Percentiles rank a stretch among this genome's conserved stretches.
Conservation (phyloP, 92 coral and sea anemone species). For the Paragorgia papillata region DNA sequence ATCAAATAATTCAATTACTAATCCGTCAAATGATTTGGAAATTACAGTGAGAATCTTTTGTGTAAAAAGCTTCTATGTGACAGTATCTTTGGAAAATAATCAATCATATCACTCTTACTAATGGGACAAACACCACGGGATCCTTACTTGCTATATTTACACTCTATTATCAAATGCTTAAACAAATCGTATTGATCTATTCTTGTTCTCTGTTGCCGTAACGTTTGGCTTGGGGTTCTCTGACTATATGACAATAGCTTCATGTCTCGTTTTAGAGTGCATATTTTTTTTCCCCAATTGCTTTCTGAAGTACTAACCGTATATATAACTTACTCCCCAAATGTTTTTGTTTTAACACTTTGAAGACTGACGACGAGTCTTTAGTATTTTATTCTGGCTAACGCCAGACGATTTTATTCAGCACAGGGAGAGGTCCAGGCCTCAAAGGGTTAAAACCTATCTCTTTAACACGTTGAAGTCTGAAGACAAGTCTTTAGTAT, state of each 20-base stretch:
- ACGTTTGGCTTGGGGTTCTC: conserved; percentile 22
- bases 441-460: too few species aligned
- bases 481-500: too few species aligned
- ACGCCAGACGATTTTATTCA: too few species aligned
- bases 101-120: conserved; percentile 19
- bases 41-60: conserved; percentile 9
- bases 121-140: conserved; percentile 37
- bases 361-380: too few species aligned
- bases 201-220: conserved; percentile 32
- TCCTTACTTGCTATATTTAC: conserved; percentile 29
- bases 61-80: background rate
- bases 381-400: too few species aligned
- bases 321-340: too few species aligned
- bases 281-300: conserved; percentile 7
- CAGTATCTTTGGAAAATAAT: conserved; percentile 6
- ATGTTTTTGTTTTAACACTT: too few species aligned
- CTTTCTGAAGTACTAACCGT: too few species aligned
- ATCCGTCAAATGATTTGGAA: conserved; percentile 25
- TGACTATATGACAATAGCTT: background rate
- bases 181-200: conserved; percentile 24
- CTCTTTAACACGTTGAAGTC: too few species aligned
- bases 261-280: conserved; percentile 15
- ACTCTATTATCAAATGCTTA: conserved; percentile 3
- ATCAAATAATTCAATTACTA: conserved; percentile 12
- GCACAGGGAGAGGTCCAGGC: too few species aligned